Base-by-base conservation (phyloP, 2,797 vertebrate genomes). In the Anguilla anguilla region DNA sequence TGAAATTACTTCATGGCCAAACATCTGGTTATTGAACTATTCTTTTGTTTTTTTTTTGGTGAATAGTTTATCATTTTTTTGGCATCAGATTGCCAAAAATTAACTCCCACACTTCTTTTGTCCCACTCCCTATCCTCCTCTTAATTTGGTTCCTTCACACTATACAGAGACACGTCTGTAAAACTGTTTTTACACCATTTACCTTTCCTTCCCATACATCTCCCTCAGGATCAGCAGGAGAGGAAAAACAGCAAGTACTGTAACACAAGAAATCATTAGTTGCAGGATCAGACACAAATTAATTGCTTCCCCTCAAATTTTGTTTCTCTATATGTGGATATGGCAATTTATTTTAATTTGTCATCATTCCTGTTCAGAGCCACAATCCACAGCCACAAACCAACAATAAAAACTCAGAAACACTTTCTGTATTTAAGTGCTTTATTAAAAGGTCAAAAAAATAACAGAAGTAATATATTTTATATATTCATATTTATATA, bases 401-500 rank as follows among this genome's bases (percentile, higher is more conserved):
- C 82, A n/a, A 49, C 35, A 84, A 87, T 31, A 85, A 55, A 67
- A 82, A 77, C n/a, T 31, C 53, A 57, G 51, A 51, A 51, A 89
- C 67, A 83, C 59, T 31, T 82, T 72, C 93, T 91, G 92, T 92
- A 93, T 92, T 94, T 91, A 94, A 94, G 93, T 95, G 93, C 96
- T 99, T 99, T 98, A 98, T 98, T 99, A 97, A 98, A 97, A 98
- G 97, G 96, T 97, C 96, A 97, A 98, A 97, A 46, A 97, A 97
- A 97, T 90, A 53, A 96, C 97, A 97, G 93, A 97, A 97, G 95
- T 97, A 96, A 96, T 97, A 97, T 95, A 97, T 97, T 96, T 97
- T 96, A 93, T 94, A 94, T 95, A 96, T 96, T 97, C 96, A 96
- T 96, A 97, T 95, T 96, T 93, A 96, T 92, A 94, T 90, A 89